These are phyloP conservation scores for Sisor rabdophorus DNA, from an alignment of 2,113 vertebrate species.

Conservation along the genomic window DNA sequence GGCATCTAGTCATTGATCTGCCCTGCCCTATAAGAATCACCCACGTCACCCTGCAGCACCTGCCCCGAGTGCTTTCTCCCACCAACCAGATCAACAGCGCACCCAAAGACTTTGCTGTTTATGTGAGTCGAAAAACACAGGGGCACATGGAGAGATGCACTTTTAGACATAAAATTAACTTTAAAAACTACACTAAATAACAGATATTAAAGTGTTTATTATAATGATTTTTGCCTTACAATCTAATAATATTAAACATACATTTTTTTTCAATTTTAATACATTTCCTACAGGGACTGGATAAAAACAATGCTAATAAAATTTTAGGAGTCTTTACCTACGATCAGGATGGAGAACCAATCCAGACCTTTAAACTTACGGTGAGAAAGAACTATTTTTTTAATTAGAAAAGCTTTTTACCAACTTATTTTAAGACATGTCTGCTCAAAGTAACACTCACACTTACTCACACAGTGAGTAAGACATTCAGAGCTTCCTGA, in stretches of 20 bases:
- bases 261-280: background rate
- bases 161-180: background rate
- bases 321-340: background rate
- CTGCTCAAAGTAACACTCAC: too few species aligned
- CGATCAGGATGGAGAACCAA: slow-evolving; percentile 3
- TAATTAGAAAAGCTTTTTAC: too few species aligned
- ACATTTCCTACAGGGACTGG: background rate
- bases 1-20: slow-evolving; percentile 82
- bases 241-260: background rate
- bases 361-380: slow-evolving; percentile 21
- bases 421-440: background rate
- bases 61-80: slow-evolving; percentile 80
- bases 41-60: slow-evolving; percentile 85
- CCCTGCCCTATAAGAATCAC: slow-evolving; percentile 77
- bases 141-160: background rate
- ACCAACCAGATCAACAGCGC: slow-evolving; percentile 79
- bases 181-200: too few species aligned
- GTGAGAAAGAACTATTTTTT: background rate
- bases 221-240: too few species aligned
- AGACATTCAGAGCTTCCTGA: too few species aligned
- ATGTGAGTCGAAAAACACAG: slow-evolving; percentile 60
- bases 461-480: too few species aligned
- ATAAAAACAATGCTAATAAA: background rate
- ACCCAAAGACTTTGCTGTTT: slow-evolving; percentile 73
- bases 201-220: too few species aligned